Evolutionary conservation across 2,888 invertebrate genomes (phyloP).

Genomic region (Falcaria lacertinaria): DNA sequence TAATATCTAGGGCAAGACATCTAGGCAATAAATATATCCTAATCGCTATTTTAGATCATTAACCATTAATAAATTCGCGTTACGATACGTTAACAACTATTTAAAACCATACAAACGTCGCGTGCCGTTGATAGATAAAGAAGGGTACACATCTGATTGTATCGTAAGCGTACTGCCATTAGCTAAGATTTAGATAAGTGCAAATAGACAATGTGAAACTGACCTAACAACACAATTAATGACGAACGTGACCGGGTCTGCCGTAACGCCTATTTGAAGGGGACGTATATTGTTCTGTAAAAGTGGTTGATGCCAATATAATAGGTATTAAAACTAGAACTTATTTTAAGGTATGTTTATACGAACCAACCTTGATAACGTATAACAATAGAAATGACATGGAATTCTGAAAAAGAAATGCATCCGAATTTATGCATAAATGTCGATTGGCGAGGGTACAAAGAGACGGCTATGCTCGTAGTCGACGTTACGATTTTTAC

Average conservation of each 20-base stretch:
- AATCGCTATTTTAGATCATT: too few species aligned
- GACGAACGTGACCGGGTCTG: background rate
- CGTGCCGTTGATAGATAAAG: constrained; percentile 9
- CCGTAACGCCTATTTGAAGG: background rate
- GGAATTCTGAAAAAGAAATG: too few species aligned
- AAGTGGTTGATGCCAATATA: background rate
- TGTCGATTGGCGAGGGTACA: too few species aligned
- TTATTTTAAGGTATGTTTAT: too few species aligned
- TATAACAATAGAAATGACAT: too few species aligned
- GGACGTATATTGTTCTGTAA: background rate
- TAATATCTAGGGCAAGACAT: too few species aligned
- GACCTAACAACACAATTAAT: background rate
- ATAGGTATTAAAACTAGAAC: background rate
- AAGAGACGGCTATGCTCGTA: too few species aligned
- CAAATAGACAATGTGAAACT: constrained; percentile 3
- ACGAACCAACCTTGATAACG: too few species aligned
- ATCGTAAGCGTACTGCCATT: constrained; percentile 16
- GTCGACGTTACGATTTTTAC: too few species aligned
- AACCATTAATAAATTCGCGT: too few species aligned
- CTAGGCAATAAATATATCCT: too few species aligned
- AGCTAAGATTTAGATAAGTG: constrained; percentile 15
- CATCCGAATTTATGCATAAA: too few species aligned
- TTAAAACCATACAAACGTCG: background rate
- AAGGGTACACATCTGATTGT: constrained; percentile 12
- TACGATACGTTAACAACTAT: background rate